Conservation (phyloP, 2,113 vertebrate species). For the Lophura nycthemera region DNA sequence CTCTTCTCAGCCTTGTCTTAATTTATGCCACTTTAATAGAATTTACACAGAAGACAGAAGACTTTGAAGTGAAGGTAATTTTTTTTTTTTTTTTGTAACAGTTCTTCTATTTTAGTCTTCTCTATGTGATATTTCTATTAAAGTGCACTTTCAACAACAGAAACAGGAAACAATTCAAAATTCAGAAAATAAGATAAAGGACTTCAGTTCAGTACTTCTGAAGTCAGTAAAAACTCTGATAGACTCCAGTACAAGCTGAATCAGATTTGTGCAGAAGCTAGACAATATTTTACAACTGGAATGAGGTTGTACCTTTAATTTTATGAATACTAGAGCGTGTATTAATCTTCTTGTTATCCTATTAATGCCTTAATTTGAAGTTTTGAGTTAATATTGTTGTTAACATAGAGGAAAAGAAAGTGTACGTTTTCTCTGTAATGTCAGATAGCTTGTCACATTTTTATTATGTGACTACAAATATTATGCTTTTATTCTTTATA, state of each 20-base stretch:
- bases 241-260: not conserved
- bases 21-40: conserved; percentile 87
- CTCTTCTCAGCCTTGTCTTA: conserved; percentile 83
- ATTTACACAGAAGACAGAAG: conserved; percentile 83
- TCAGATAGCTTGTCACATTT: not conserved
- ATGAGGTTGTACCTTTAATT: not conserved
- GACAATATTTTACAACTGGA: not conserved
- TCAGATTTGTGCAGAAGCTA: not conserved
- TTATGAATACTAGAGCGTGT: not conserved
- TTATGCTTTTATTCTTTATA: not conserved
- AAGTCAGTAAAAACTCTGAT: not conserved
- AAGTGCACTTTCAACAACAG: not conserved
- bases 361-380: not conserved
- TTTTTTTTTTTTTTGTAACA: conserved; percentile 4
- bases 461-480: not conserved
- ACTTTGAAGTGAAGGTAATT: conserved; percentile 88
- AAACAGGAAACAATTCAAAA: conserved; percentile 12
- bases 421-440: not conserved
- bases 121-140: not conserved
- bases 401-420: not conserved
- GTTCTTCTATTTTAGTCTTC: not conserved
- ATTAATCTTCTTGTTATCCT: not conserved
- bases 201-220: not conserved
- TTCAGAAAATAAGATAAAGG: not conserved
- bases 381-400: not conserved